These are phyloP conservation scores for Actenoides lindsayi DNA, from an alignment of 2,113 vertebrate genomes.

Conservation along the genomic window DNA sequence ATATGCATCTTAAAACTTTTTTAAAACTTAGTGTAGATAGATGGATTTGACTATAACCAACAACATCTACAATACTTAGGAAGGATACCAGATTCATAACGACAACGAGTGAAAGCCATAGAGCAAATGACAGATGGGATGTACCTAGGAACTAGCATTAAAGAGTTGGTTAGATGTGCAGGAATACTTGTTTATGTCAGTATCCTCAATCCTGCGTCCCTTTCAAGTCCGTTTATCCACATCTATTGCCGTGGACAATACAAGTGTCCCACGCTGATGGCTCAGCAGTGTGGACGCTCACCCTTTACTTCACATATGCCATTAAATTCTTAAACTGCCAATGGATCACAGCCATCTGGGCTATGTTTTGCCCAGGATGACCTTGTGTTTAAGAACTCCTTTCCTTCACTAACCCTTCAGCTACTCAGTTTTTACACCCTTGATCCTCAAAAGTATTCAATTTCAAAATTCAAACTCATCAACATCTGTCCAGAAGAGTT, in stretches of 20 bases:
- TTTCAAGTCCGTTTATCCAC: not conserved
- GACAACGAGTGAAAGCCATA: not conserved
- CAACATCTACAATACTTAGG: not conserved
- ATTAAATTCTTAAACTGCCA: not conserved
- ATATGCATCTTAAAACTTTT: not conserved
- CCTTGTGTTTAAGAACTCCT: not conserved
- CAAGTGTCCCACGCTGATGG: not conserved
- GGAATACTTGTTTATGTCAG: not conserved
- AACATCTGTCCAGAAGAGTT: not conserved
- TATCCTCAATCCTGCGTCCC: not conserved
- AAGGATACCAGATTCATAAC: not conserved
- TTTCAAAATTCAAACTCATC: not conserved
- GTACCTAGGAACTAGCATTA: not conserved
- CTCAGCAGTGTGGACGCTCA: not conserved
- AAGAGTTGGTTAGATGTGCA: not conserved
- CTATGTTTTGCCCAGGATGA: not conserved
- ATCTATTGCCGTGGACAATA: not conserved
- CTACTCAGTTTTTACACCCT: not conserved
- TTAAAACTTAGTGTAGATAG: not conserved
- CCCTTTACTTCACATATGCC: not conserved
- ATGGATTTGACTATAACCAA: not conserved
- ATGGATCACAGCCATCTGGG: not conserved
- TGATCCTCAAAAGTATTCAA: not conserved
- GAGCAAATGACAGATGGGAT: fast-evolving
- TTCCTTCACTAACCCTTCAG: not conserved